A percentile compares a stretch with the other conserved stretches of the same genome.
Evolutionary conservation across 1,140 invertebrate species (phyloP).

Genomic region (Monomorium pharaonis): DNA sequence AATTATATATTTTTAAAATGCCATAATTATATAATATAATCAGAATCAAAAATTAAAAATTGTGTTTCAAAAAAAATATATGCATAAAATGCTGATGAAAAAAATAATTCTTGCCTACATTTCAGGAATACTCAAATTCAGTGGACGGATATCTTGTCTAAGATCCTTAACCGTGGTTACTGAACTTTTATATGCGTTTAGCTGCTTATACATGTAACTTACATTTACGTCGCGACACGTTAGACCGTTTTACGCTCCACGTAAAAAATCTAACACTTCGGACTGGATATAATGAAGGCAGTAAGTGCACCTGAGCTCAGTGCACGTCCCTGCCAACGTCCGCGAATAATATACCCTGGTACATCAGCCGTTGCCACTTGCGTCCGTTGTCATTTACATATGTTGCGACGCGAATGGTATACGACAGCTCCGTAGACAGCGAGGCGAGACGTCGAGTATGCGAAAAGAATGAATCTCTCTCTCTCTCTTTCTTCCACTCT

Average conservation of each 20-base stretch:
- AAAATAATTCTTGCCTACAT: neutral
- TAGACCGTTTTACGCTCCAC: neutral
- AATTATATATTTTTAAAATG: neutral
- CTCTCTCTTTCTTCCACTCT: neutral
- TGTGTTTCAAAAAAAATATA: neutral
- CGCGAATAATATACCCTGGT: constrained; percentile 52
- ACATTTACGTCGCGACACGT: neutral
- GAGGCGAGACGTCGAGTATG: constrained; percentile 45
- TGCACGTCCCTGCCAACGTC: constrained; percentile 28
- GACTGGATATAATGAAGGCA: constrained; percentile 7
- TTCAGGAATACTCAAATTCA: neutral
- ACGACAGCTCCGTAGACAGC: constrained; percentile 63
- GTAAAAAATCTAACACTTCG: constrained; percentile 1
- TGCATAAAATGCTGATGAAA: neutral
- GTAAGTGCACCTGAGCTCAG: constrained; percentile 58
- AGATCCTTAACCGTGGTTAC: neutral
- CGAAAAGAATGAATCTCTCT: constrained; percentile 54
- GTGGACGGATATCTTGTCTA: neutral
- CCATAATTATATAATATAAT: constrained; percentile 10
- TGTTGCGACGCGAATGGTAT: constrained; percentile 44
- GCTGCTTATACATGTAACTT: neutral
- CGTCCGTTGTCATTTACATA: constrained; percentile 67
- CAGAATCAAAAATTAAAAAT: neutral
- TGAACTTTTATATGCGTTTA: neutral
- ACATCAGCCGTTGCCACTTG: constrained; percentile 25